These are phyloP conservation scores for Toxostoma redivivum DNA, from an alignment of 2,113 vertebrate species.

Conservation along the genomic window DNA sequence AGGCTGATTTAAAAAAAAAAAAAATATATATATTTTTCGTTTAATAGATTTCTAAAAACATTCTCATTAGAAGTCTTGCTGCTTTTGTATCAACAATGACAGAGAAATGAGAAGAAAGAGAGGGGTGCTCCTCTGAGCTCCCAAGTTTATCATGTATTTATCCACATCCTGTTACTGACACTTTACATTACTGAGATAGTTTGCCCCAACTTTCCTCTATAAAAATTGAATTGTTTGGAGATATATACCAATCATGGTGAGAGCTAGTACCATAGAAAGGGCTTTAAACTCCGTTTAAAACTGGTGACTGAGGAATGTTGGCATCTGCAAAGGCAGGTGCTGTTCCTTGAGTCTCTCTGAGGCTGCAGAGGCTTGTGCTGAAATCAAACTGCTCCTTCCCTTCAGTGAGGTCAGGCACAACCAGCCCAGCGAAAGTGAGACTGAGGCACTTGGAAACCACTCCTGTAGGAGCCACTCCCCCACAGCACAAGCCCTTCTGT, in stretches of 20 bases:
- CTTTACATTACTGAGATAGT: background rate
- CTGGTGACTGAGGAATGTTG: background rate
- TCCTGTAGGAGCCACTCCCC: rapidly evolving
- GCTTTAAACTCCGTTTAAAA: background rate
- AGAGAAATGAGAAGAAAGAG: background rate
- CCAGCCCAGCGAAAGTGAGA: background rate
- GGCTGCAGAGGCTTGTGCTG: background rate
- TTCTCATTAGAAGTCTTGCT: background rate
- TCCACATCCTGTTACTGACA: background rate
- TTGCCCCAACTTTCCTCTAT: background rate
- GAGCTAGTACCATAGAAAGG: background rate
- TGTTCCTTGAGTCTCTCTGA: background rate
- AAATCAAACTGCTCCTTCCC: background rate
- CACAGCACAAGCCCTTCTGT: background rate
- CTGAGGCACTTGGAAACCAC: background rate
- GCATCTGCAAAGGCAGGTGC: background rate
- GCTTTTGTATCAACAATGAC: background rate
- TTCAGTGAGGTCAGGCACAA: background rate
- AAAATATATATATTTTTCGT: background rate
- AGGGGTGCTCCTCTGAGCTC: background rate
- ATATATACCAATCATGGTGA: background rate
- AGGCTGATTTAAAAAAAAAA: background rate
- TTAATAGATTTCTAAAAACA: background rate
- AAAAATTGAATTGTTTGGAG: background rate
- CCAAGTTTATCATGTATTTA: background rate